Evolutionary conservation across 2,113 vertebrate species (phyloP), one percentile per base, ranked within the genome.

Genomic region (Hemibagrus wyckioides): DNA sequence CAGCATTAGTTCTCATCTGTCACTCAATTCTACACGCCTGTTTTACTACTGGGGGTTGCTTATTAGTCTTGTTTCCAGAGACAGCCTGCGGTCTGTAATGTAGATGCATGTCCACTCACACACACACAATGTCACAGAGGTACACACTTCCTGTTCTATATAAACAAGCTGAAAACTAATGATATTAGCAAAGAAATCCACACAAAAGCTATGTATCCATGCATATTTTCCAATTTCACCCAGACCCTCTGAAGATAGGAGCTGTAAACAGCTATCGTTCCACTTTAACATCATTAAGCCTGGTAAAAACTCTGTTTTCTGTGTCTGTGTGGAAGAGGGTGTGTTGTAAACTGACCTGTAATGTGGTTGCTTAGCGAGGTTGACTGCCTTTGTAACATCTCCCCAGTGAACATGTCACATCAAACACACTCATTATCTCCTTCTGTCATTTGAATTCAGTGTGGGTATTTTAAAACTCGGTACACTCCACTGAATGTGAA

Each of bases 361-460:
- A 91, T 90, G 89, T 90, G 93, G 90, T 91, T 69, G 63, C 86
- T 88, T 91, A 90, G 87, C 88, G 89, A 84, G 79, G 91, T 90
- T 90, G 91, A 92, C 92, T 92, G 89, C 91, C 87, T 93, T 91
- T 92, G 92, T 94, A 92, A 91, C 91, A 95, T 92, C 92, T 80
- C 89, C 89, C 90, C 85, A 89, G 94, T 92, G 91, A 90, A 87
- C 79, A 89, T 91, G 93, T 93, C 94, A 94, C 94, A 94, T 95
- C 93, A 95, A 95, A 95, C 92, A 88, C 89, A 90, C 92, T 96
- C 93, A 95, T 94, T 94, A 95, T 92, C 92, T 93, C 91, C 91
- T 88, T 90, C 90, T 92, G 92, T 93, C 93, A 91, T 89, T 92
- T 92, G 87, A 90, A 93, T 92, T 93, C 92, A 92, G 71, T 89